phyloP scores from a whole-genome alignment of 2,888 invertebrate species.

The Melanophora roralis region DNA sequence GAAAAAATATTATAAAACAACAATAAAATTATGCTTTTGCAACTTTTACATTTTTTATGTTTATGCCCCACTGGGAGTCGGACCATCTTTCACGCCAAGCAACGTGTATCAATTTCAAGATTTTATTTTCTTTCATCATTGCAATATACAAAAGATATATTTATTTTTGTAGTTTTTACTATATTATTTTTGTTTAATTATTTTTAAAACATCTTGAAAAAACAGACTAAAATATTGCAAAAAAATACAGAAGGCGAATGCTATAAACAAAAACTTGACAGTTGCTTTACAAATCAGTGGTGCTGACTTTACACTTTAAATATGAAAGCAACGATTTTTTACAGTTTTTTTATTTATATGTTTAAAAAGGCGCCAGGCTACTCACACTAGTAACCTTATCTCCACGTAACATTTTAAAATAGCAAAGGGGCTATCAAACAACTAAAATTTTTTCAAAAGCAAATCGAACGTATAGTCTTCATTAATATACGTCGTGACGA shows the following conservation, averaged over 20 bases:
- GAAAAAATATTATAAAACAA: constrained; percentile 29
- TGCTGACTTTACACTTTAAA: too few species aligned
- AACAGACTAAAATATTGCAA: not conserved
- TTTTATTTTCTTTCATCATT: constrained; percentile 77
- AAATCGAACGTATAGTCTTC: too few species aligned
- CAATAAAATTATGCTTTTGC: constrained; percentile 11
- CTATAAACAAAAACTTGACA: constrained; percentile 43
- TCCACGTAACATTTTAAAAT: too few species aligned
- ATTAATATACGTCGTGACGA: too few species aligned
- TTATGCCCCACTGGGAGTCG: constrained; percentile 96
- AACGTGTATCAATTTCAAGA: constrained; percentile 80
- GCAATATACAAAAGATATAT: not conserved
- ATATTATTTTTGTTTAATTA: not conserved
- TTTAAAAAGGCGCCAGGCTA: too few species aligned
- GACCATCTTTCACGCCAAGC: constrained; percentile 98
- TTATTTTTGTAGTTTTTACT: not conserved
- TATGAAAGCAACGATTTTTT: too few species aligned
- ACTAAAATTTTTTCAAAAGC: too few species aligned
- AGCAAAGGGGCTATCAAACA: too few species aligned
- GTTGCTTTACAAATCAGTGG: too few species aligned
- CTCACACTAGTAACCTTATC: too few species aligned
- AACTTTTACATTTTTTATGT: constrained; percentile 88
- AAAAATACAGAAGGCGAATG: not conserved
- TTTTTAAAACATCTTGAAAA: constrained; percentile 32
- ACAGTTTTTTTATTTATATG: too few species aligned